Evolutionary conservation across 1,140 invertebrate species (phyloP), one percentile per base, ranked within the genome.

Genomic region (Physella acuta): DNA sequence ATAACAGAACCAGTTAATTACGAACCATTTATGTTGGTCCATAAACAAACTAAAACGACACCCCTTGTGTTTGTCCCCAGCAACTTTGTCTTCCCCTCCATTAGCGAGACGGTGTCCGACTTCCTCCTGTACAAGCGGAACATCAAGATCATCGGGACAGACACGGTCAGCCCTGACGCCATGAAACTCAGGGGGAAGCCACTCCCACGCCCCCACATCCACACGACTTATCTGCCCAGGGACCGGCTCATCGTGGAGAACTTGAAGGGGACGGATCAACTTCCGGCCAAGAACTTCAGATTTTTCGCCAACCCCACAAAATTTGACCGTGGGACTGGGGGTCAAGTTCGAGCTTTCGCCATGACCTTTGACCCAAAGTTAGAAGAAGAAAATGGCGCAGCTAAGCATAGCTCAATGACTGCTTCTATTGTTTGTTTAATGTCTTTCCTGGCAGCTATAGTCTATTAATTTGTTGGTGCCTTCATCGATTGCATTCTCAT

Each of bases 261-360:
- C 28, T 52, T 67, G 24, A 52, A 53, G 28, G 33, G 56, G n/a
- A 8, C 52, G 30, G 64, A 36, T 5, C 44, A 37, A 26, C 64
- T 67, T 28, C 64, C 64, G n/a, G 11, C 64, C 52, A 28, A 36
- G 2, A 52, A 52, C 11, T 67, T 67, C 64, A 30, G 64, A 26
- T 39, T 67, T 55, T 36, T 36, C 28, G 30, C 34, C 3, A 20
- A 33, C 3, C 64, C 64, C 20, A 33, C 30, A 11, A 67, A 67
- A 39, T 67, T 55, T 33, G 64, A 36, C 1, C 51, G 52, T 17
- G 64, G 51, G 17, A 56, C 16, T 14, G 64, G 64, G 2, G 34
- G 33, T 3, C 64, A 55, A 33, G 39, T 56, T 16, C 34, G 64
- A 26, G 53, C 64, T 37, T 67, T 55, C 31, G 64, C 64, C 26